A percentile compares a stretch with the other conserved stretches of the same genome.
Evolutionary conservation across 2,888 invertebrate genomes (phyloP).

Genomic region (Acleris sparsana): DNA sequence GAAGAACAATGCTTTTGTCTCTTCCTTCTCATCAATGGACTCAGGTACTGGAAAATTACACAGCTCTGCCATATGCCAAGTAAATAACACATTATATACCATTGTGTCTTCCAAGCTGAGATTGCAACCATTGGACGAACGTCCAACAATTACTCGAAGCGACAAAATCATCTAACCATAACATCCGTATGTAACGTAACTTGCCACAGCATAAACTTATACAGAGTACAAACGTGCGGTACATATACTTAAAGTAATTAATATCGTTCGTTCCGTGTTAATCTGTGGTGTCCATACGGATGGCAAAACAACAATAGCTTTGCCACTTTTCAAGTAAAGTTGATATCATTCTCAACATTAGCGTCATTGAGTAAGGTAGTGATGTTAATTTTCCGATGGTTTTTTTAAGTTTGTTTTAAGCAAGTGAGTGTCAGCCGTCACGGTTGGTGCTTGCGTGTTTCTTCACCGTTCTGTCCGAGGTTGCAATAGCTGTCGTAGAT

Average conservation of each 20-base stretch:
- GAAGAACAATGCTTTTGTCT: slow-evolving; percentile 69
- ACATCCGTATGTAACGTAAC: slow-evolving; percentile 51
- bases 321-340: slow-evolving; percentile 17
- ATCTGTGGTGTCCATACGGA: slow-evolving; percentile 42
- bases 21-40: slow-evolving; percentile 67
- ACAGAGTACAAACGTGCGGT: slow-evolving; percentile 32
- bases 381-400: slow-evolving; percentile 6
- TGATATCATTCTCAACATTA: slow-evolving; percentile 1
- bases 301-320: slow-evolving; percentile 15
- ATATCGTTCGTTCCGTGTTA: slow-evolving; percentile 43
- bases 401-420: slow-evolving; percentile 47
- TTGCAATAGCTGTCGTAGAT: slow-evolving; percentile 76
- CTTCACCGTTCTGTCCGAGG: slow-evolving; percentile 64
- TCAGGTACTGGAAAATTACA: slow-evolving; percentile 77
- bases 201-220: slow-evolving; percentile 40
- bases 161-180: slow-evolving; percentile 63
- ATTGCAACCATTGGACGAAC: slow-evolving; percentile 52
- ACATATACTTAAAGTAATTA: slow-evolving; percentile 39
- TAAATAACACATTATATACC: slow-evolving; percentile 44
- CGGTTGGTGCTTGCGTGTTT: slow-evolving; percentile 64
- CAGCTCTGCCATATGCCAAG: slow-evolving; percentile 55
- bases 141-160: slow-evolving; percentile 56
- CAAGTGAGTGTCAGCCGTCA: slow-evolving; percentile 69
- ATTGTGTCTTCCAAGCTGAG: slow-evolving; percentile 45
- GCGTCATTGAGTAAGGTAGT: not conserved